Conservation (phyloP, 2,888 invertebrate species). For the Blastobasis adustella region DNA sequence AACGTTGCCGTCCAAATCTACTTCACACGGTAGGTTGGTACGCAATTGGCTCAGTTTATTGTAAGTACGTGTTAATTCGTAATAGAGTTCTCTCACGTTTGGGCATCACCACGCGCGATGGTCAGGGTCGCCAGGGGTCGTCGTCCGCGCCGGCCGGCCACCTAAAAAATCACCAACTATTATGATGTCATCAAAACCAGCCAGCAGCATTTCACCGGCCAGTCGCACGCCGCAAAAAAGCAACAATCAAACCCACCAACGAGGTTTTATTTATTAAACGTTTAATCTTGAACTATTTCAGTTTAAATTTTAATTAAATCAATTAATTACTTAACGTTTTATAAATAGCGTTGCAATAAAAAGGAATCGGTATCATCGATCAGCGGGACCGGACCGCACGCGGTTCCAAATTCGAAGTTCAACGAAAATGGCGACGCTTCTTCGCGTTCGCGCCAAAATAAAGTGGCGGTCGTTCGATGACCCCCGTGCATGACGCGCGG, state of each 20-base stretch:
- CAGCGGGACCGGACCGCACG: conserved; percentile 7
- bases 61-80: conserved; percentile 16
- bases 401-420: conserved; percentile 31
- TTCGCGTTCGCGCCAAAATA: conserved; percentile 55
- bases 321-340: conserved; percentile 7
- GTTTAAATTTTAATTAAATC: not conserved
- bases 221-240: too few relatives aligned
- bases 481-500: conserved; percentile 38
- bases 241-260: too few relatives aligned
- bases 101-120: conserved; percentile 28
- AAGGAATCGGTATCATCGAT: conserved; percentile 26
- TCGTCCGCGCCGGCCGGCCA: conserved; percentile 27
- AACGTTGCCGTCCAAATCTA: too few relatives aligned
- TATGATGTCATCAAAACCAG: conserved; percentile 20
- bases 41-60: not conserved
- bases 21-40: too few relatives aligned
- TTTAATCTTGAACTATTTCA: too few relatives aligned
- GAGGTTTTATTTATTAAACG: too few relatives aligned
- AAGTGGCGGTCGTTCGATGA: conserved; percentile 68
- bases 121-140: conserved; percentile 56
- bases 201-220: too few relatives aligned
- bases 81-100: conserved; percentile 35
- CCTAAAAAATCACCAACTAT: conserved; percentile 55
- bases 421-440: conserved; percentile 38
- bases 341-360: conserved; percentile 17